A percentile compares a stretch with the other conserved stretches of the same genome.
phyloP scores from a whole-genome alignment of 1,140 invertebrate genomes.

The Parapsyche elsis region DNA sequence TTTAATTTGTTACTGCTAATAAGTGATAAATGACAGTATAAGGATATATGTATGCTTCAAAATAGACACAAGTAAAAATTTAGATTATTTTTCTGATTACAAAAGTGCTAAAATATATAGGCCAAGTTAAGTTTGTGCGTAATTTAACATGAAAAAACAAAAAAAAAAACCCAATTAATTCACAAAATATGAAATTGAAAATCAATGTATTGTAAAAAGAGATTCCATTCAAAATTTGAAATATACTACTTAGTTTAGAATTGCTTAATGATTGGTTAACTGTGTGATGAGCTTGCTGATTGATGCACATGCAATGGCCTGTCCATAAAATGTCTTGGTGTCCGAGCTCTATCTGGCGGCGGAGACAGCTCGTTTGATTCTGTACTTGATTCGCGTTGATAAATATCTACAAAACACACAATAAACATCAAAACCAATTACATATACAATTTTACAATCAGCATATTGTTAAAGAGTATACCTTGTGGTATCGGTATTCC shows the following conservation, averaged over 20 bases:
- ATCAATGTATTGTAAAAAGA: no score
- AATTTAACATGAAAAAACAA: no score
- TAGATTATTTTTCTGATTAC: no score
- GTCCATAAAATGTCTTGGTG: conserved; percentile 51
- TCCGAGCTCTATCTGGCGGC: conserved; percentile 49
- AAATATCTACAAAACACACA: conserved; percentile 47
- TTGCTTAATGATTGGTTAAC: conserved; percentile 41
- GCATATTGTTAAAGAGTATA: neutral
- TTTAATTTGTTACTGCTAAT: no score
- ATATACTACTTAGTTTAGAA: conserved; percentile 12
- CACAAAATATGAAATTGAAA: no score
- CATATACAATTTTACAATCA: neutral
- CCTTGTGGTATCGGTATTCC: conserved; percentile 51
- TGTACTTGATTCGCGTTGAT: conserved; percentile 52
- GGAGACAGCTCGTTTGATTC: conserved; percentile 54
- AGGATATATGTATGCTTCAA: no score
- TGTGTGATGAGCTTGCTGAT: conserved; percentile 44
- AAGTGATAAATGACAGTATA: no score
- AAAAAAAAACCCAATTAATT: no score
- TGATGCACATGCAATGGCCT: conserved; percentile 51
- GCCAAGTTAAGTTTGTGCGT: no score
- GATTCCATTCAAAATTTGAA: neutral
- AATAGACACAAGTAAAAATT: neutral
- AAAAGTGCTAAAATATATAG: no score
- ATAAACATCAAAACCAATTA: neutral